Evolutionary conservation across 2,113 vertebrate species (phyloP).

Genomic region (Psammodynastes pulverulentus): DNA sequence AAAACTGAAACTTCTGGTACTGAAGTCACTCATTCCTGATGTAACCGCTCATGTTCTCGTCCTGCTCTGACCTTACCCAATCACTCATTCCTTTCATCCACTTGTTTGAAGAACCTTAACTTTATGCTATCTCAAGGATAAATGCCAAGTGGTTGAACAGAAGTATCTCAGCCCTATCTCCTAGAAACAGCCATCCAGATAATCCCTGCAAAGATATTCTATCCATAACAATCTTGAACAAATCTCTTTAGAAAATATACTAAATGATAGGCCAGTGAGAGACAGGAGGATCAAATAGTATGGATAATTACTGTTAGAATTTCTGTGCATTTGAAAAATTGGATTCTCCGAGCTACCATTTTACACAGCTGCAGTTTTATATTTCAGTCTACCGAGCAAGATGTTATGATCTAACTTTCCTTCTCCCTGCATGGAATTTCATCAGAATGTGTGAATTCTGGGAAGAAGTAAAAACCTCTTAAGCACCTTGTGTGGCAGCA

Average conservation of each 20-base stretch:
- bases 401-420: neutral
- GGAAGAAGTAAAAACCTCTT: neutral
- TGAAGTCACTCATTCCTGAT: neutral
- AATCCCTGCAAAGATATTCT: neutral
- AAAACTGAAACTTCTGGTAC: neutral
- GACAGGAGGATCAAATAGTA: neutral
- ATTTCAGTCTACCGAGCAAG: neutral
- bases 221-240: neutral
- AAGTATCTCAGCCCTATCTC: neutral
- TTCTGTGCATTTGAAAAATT: conserved; percentile 42
- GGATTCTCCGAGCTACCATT: conserved; percentile 15
- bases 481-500: neutral
- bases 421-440: neutral
- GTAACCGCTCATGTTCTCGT: neutral
- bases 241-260: neutral
- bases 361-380: neutral
- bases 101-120: neutral
- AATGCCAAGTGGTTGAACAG: neutral
- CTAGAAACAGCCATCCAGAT: neutral
- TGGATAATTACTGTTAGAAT: conserved; percentile 10
- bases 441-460: neutral
- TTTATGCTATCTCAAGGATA: neutral
- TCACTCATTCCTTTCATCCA: neutral
- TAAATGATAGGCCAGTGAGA: neutral
- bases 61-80: neutral